Percentiles rank a stretch among this genome's conserved stretches.
phyloP scores from a whole-genome alignment of 2,113 vertebrate species.

The Carassius auratus region DNA sequence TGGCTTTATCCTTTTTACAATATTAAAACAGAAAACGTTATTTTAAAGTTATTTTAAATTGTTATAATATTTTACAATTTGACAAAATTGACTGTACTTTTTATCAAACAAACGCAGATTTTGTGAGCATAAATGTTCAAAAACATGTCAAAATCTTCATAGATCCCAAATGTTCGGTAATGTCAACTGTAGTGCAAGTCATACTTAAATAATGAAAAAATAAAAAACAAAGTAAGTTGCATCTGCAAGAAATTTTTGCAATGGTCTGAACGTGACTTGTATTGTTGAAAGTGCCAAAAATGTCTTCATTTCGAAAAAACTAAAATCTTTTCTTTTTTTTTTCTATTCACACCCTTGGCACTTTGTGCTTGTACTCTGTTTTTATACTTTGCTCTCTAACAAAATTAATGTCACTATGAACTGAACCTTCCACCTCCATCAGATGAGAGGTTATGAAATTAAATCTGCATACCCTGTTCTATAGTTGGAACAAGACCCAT shows the following conservation, averaged over 20 bases:
- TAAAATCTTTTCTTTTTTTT: too few species aligned
- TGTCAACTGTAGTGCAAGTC: background rate
- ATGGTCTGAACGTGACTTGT: too few species aligned
- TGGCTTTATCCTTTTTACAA: background rate
- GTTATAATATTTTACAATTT: background rate
- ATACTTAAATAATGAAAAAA: too few species aligned
- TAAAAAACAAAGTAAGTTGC: too few species aligned
- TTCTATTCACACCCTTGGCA: background rate
- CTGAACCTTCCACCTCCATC: background rate
- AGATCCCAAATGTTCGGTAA: background rate
- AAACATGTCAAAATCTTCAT: background rate
- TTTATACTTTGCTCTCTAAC: background rate
- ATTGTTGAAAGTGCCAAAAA: too few species aligned
- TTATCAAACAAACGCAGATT: background rate
- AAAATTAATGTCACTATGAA: background rate
- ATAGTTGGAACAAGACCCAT: background rate
- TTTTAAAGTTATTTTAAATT: background rate
- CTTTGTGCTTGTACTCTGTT: background rate
- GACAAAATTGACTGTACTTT: background rate
- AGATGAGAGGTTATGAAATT: background rate
- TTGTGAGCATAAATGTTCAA: background rate
- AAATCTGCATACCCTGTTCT: constrained; percentile 19
- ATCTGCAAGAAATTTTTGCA: too few species aligned
- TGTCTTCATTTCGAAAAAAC: too few species aligned
- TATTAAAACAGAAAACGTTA: background rate